Conservation (phyloP, 2,113 vertebrate genomes). For the Oenanthe oenanthe region DNA sequence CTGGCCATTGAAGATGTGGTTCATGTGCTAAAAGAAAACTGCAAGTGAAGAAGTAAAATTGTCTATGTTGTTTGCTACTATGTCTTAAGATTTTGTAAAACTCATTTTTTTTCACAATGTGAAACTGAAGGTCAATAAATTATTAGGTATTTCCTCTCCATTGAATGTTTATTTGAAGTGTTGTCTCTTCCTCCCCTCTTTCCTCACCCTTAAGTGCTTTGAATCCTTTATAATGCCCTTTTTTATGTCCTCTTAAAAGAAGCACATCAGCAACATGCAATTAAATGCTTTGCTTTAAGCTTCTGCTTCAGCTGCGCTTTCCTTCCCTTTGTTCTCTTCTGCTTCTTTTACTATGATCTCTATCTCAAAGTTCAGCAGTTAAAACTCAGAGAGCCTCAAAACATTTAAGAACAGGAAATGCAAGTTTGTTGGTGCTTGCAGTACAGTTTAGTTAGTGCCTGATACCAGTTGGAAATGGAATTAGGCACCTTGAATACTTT, state of each 20-base stretch:
- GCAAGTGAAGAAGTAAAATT: constrained; percentile 76
- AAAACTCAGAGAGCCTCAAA: constrained; percentile 7
- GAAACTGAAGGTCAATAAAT: constrained; percentile 99
- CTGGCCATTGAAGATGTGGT: constrained; percentile 66
- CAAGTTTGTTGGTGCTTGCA: constrained; percentile 27
- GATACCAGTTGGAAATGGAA: constrained; percentile 26
- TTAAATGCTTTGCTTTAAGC: constrained; percentile 73
- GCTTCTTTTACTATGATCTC: constrained; percentile 42
- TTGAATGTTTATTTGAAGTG: constrained; percentile 8
- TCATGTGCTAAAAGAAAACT: constrained; percentile 62
- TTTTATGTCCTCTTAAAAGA: constrained; percentile 9
- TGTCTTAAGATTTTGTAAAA: constrained; percentile 90
- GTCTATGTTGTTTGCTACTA: constrained; percentile 77
- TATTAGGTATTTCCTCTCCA: constrained; percentile 90
- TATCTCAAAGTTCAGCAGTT: constrained; percentile 62
- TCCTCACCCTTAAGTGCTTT: not conserved
- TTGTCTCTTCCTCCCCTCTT: not conserved
- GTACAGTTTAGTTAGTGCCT: constrained; percentile 4
- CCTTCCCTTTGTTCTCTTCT: constrained; percentile 56
- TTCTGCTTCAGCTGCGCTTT: constrained; percentile 45
- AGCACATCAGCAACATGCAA: not conserved
- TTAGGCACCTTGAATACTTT: not conserved
- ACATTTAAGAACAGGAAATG: constrained; percentile 60
- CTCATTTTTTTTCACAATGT: constrained; percentile 90
- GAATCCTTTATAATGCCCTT: not conserved